Percentiles rank a stretch among this genome's conserved stretches.
Evolutionary conservation across 2,113 vertebrate genomes (phyloP).

Genomic region (Ciconia maguari): DNA sequence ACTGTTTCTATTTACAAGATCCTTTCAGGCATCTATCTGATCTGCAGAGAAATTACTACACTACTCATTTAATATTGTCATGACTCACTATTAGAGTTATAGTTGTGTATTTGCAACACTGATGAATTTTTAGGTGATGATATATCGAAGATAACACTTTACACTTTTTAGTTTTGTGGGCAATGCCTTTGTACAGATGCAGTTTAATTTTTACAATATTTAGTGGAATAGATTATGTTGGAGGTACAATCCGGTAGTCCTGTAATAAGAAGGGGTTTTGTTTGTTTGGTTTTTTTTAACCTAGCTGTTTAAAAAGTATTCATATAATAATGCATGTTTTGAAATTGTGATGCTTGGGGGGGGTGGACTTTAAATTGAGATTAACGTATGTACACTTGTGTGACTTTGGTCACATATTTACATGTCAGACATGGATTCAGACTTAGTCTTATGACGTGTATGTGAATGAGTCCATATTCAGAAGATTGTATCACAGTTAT

Average conservation of each 20-base stretch:
- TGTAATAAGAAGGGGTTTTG: not conserved
- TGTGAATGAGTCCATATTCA: not conserved
- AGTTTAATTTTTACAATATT: not conserved
- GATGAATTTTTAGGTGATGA: not conserved
- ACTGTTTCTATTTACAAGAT: not conserved
- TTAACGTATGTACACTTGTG: not conserved
- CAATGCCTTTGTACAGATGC: not conserved
- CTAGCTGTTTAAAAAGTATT: not conserved
- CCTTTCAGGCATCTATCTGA: not conserved
- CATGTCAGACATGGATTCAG: not conserved
- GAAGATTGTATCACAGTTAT: not conserved
- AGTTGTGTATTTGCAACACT: not conserved
- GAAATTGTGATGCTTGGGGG: not conserved
- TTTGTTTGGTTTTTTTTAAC: not conserved
- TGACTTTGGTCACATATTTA: not conserved
- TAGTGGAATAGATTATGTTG: not conserved
- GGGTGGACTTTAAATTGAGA: not conserved
- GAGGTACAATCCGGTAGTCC: not conserved
- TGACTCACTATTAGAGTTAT: not conserved
- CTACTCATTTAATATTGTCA: not conserved
- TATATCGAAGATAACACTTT: not conserved
- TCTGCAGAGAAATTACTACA: conserved; percentile 27
- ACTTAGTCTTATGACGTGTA: not conserved
- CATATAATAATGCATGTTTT: not conserved
- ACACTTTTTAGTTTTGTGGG: not conserved